These are phyloP conservation scores for Brachyptera putata DNA, from an alignment of 2,888 invertebrate genomes.

Conservation along the genomic window DNA sequence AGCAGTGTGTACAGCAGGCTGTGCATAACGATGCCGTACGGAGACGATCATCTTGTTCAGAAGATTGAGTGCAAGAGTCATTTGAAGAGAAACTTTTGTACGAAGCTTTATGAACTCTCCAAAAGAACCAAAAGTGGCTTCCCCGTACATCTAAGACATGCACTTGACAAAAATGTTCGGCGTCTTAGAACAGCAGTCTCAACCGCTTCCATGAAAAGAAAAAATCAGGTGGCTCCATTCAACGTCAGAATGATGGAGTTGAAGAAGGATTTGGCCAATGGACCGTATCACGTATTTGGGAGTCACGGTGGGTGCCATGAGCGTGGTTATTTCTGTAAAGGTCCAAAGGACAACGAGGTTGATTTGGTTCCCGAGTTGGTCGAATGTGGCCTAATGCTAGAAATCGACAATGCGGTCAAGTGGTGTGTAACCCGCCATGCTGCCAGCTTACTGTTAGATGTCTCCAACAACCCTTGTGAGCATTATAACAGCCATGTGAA, in stretches of 20 bases:
- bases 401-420: background rate
- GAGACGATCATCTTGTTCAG: background rate
- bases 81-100: background rate
- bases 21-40: constrained; percentile 13
- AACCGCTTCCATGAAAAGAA: background rate
- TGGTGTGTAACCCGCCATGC: constrained; percentile 1
- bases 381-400: background rate
- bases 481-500: background rate
- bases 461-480: background rate
- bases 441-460: background rate
- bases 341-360: background rate
- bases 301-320: background rate
- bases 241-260: background rate
- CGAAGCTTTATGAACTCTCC: background rate
- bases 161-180: background rate
- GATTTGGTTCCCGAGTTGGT: background rate
- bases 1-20: constrained; percentile 16
- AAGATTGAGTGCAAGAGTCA: constrained; percentile 17
- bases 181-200: background rate
- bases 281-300: background rate
- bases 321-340: background rate
- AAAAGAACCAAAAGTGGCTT: background rate
- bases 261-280: background rate
- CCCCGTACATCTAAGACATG: background rate
- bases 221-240: background rate